A percentile compares a stretch with the other conserved stretches of the same genome.
Conservation (phyloP, 2,888 invertebrate genomes). For the Digitonthophagus gazella region DNA sequence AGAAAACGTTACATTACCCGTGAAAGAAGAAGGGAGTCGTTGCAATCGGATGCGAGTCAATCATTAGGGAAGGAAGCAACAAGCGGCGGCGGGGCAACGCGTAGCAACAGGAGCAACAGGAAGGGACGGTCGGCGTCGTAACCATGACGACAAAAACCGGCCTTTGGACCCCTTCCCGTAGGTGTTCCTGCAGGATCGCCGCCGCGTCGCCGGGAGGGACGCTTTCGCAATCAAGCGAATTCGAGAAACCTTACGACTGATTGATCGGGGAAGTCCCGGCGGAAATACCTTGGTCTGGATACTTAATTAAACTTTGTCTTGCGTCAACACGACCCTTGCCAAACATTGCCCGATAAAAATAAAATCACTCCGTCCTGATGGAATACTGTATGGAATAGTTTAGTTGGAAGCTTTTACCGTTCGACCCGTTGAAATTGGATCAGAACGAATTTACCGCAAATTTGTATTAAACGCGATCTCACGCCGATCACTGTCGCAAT, state of each 20-base stretch:
- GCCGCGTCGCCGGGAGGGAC: background rate
- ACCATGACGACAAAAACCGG: background rate
- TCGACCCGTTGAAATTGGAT: background rate
- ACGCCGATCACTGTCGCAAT: background rate
- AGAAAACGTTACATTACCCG: background rate
- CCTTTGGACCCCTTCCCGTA: background rate
- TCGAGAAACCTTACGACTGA: slow-evolving; percentile 10
- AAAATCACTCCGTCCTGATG: too few species aligned
- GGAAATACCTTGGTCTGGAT: slow-evolving; percentile 14
- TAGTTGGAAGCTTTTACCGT: background rate
- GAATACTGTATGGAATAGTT: too few species aligned
- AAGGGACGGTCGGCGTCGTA: background rate
- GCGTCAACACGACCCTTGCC: background rate
- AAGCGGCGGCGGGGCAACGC: background rate
- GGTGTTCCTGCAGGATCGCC: slow-evolving; percentile 5
- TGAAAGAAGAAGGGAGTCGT: background rate
- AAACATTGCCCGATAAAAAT: background rate
- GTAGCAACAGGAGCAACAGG: background rate
- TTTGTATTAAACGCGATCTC: background rate
- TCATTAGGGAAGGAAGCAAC: background rate
- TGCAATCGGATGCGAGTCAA: background rate
- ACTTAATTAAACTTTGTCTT: slow-evolving; percentile 13
- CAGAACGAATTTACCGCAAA: background rate
- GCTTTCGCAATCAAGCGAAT: slow-evolving; percentile 16
- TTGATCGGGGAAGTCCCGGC: slow-evolving; percentile 7